Percentiles rank a stretch among this genome's conserved stretches.
Evolutionary conservation across 2,113 vertebrate genomes (phyloP).

Genomic region (Nycticryphes semicollaris): DNA sequence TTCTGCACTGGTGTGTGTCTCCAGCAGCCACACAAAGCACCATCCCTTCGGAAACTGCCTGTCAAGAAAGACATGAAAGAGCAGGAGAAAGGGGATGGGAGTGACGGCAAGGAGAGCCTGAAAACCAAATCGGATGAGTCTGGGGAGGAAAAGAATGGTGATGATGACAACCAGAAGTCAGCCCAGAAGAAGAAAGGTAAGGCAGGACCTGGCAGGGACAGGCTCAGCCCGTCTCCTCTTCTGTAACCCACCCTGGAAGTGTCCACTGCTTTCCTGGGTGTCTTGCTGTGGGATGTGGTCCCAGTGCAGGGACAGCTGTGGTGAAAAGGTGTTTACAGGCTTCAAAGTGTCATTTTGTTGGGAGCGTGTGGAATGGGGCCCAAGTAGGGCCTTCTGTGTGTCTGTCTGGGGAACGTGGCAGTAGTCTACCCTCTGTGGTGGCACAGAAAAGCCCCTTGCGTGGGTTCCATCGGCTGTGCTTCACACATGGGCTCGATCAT

Average conservation of each 20-base stretch:
- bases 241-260: neutral
- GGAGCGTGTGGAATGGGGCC: neutral
- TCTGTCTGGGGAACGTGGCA: neutral
- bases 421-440: fast-evolving
- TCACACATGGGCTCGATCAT: fast-evolving
- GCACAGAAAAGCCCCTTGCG: neutral
- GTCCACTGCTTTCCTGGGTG: neutral
- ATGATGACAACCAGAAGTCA: constrained; percentile 90
- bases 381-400: neutral
- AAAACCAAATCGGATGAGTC: constrained; percentile 95
- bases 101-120: constrained; percentile 89
- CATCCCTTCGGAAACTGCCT: constrained; percentile 80
- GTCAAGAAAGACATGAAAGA: constrained; percentile 91
- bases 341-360: neutral
- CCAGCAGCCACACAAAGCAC: constrained; percentile 72
- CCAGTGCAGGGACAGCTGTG: neutral
- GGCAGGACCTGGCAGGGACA: neutral
- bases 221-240: neutral
- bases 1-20: neutral
- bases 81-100: constrained; percentile 90
- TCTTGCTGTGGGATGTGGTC: neutral
- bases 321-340: neutral
- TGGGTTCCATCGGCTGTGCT: neutral
- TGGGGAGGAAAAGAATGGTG: constrained; percentile 93
- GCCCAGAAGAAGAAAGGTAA: constrained; percentile 93